A percentile compares a stretch with the other conserved stretches of the same genome.
Conservation (phyloP, 1,140 invertebrate species). For the Magallana ariakensis region DNA sequence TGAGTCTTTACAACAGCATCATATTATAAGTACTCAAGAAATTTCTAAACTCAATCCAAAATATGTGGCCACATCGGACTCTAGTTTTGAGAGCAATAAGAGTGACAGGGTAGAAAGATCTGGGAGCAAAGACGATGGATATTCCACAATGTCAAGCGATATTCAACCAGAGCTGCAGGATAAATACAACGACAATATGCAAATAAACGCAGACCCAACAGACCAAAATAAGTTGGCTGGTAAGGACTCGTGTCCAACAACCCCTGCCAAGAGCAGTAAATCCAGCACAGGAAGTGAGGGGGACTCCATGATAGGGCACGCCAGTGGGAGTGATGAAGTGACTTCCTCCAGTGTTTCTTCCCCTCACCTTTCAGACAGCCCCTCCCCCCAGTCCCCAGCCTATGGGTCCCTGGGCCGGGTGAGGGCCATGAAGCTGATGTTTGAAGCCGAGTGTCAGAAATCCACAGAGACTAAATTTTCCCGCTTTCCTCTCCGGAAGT, state of each 20-base stretch:
- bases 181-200: constrained; percentile 62
- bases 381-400: constrained; percentile 49
- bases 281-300: constrained; percentile 52
- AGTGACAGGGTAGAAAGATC: constrained; percentile 72
- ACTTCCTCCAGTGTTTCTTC: constrained; percentile 65
- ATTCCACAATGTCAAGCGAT: constrained; percentile 94
- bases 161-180: constrained; percentile 82
- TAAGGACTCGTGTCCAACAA: not conserved
- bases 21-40: constrained; percentile 22
- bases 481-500: constrained; percentile 58
- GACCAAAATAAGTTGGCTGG: not conserved
- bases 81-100: constrained; percentile 67
- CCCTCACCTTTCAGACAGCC: constrained; percentile 56
- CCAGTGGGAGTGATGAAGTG: constrained; percentile 63
- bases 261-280: constrained; percentile 21
- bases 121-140: constrained; percentile 91
- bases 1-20: constrained; percentile 17
- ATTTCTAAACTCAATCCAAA: constrained; percentile 50
- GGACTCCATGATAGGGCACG: constrained; percentile 67
- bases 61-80: constrained; percentile 64
- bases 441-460: constrained; percentile 67
- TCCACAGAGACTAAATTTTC: constrained; percentile 48
- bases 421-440: constrained; percentile 68
- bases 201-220: constrained; percentile 5
- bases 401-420: constrained; percentile 65